Evolutionary conservation across 2,888 invertebrate genomes (phyloP).

Genomic region (Bembecia ichneumoniformis): DNA sequence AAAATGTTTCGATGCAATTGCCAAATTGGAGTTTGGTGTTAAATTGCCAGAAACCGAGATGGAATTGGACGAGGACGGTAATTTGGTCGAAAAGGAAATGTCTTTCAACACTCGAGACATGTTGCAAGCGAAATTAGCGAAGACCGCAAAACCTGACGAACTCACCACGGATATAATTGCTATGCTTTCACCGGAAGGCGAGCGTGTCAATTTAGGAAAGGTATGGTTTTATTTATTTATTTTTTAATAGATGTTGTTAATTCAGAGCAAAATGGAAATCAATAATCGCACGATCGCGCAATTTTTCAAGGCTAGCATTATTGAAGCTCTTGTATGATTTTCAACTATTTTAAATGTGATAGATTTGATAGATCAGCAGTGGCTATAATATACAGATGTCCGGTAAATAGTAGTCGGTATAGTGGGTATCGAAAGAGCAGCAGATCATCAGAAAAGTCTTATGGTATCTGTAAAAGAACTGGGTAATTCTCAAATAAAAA

Average conservation of each 20-base stretch:
- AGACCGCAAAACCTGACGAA: conserved; percentile 52
- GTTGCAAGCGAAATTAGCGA: conserved; percentile 52
- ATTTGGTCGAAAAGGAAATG: conserved; percentile 55
- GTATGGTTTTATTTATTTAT: conserved; percentile 21
- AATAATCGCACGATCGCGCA: no score
- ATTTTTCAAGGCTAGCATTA: no score
- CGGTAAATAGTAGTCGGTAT: no score
- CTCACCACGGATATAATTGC: conserved; percentile 88
- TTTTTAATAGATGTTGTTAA: neutral
- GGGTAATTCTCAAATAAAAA: no score
- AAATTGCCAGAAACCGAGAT: conserved; percentile 66
- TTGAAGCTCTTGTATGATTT: no score
- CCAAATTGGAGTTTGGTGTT: conserved; percentile 82
- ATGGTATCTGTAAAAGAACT: no score
- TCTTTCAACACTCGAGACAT: conserved; percentile 51
- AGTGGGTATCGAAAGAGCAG: no score
- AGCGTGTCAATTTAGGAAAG: conserved; percentile 83
- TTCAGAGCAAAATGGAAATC: no score
- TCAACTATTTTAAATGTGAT: no score
- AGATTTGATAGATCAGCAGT: no score
- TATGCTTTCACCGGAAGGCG: conserved; percentile 92
- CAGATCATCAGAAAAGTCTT: no score
- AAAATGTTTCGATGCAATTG: conserved; percentile 90
- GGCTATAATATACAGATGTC: no score
- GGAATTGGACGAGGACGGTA: conserved; percentile 66